Evolutionary conservation across 2,888 invertebrate genomes (phyloP), one percentile per base, ranked within the genome.

Genomic region (Alsophila aescularia): DNA sequence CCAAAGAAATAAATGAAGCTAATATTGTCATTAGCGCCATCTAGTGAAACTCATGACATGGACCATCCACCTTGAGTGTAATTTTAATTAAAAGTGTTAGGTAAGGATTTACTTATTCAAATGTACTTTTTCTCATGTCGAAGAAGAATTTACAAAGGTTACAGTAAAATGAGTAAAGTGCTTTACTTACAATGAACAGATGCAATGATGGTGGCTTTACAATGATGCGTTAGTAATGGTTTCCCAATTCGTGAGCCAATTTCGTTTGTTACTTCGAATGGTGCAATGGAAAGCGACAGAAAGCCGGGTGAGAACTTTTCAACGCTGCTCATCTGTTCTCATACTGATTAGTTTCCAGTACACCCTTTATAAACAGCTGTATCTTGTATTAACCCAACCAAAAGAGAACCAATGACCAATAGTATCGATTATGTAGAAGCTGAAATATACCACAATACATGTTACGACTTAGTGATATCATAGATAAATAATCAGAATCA

Each of bases 331-430:
- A 66, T 81, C 84, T 75, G 79, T 76, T 75, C 68, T 77, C 67
- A 72, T 78, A 87, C 87, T 85, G 84, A 89, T 88, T 87, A 89
- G 85, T 90, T 91, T 90, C 90, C 90, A 90, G 79, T 88, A 89
- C 90, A 91, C 90, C 87, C 80, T 83, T 81, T 83, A 81, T 83
- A 76, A 80, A 88, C 87, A 90, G 90, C 88, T 91, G 91, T 91
- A 91, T 91, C 91, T 91, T 91, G 91, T 90, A 91, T 91, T 90
- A 90, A 90, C 90, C 90, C 90, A 91, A 91, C 90, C 90, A 84
- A 90, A 90, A 90, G 90, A 90, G 87, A 89, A 90, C 89, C 90
- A 91, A 90, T 85, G 87, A 90, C 86, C 87, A 81, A 87, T 84
- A 87, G 77, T 83, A 86, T 87, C 89, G 85, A 85, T 85, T 90